These are phyloP conservation scores for Temnothorax longispinosus DNA, from an alignment of 1,140 invertebrate genomes.

Conservation along the genomic window DNA sequence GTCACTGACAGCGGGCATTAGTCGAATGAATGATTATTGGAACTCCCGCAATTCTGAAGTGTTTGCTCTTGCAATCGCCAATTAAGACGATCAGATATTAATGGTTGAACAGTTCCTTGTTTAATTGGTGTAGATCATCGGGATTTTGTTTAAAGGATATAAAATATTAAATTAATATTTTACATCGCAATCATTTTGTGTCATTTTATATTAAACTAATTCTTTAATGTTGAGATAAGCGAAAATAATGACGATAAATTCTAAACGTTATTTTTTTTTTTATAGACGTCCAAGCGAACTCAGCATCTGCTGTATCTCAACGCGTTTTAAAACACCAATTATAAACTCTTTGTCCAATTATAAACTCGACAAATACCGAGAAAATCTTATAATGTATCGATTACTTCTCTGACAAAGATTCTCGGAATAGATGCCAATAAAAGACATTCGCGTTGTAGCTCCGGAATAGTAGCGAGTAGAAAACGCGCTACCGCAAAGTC, in stretches of 20 bases:
- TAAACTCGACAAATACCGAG: conserved; percentile 18
- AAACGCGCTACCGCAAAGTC: not conserved
- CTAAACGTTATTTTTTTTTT: not conserved
- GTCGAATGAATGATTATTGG: conserved; percentile 22
- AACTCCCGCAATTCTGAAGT: not conserved
- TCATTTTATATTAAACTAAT: not conserved
- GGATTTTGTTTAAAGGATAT: not conserved
- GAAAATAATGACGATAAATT: not conserved
- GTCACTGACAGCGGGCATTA: conserved; percentile 4
- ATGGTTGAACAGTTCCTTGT: not conserved
- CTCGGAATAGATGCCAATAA: not conserved
- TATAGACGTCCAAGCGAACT: not conserved
- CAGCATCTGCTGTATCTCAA: not conserved
- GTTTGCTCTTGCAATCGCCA: not conserved
- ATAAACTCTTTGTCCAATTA: no score
- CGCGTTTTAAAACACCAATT: not conserved
- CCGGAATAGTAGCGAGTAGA: not conserved
- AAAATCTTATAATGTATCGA: conserved; percentile 24
- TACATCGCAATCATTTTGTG: not conserved
- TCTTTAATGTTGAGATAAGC: not conserved
- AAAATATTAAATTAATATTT: not conserved
- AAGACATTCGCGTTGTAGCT: not conserved
- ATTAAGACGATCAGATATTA: not conserved
- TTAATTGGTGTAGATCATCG: not conserved
- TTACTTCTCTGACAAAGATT: not conserved